Percentiles rank a stretch among this genome's conserved stretches.
Conservation (phyloP, 92 coral and sea anemone species). For the Metridium senile region DNA sequence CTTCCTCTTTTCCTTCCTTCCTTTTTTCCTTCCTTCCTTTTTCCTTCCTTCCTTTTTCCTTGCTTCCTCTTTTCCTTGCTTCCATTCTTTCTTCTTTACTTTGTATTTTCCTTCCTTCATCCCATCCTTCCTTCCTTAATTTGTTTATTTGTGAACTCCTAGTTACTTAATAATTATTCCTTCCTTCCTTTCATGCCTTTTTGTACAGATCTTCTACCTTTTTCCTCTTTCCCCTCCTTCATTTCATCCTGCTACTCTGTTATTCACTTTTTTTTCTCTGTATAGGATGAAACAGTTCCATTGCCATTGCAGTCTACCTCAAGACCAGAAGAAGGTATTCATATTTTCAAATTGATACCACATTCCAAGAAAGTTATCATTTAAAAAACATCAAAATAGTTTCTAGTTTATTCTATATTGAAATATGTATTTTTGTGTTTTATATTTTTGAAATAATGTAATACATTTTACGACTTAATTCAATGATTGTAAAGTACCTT, state of each 20-base stretch:
- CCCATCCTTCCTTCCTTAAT: neutral
- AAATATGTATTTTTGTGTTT: too few species aligned
- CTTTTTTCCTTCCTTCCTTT: neutral
- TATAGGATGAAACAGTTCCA: conserved; percentile 23
- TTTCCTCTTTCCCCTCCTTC: neutral
- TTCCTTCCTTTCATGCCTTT: too few species aligned
- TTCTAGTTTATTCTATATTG: too few species aligned
- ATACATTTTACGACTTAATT: too few species aligned
- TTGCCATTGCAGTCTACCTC: neutral
- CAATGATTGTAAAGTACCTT: too few species aligned
- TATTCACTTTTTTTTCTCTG: neutral
- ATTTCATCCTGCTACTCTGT: neutral
- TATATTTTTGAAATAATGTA: too few species aligned
- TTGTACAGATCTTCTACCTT: too few species aligned
- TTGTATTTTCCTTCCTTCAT: neutral
- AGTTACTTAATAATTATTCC: too few species aligned
- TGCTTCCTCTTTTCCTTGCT: neutral
- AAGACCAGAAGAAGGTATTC: conserved; percentile 17
- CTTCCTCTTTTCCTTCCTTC: neutral
- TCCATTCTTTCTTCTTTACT: neutral
- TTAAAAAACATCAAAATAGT: too few species aligned
- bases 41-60: neutral
- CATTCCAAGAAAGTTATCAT: conserved; percentile 5
- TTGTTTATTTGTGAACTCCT: too few species aligned
- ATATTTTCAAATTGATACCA: neutral